Evolutionary conservation across 1,140 invertebrate genomes (phyloP), one percentile per base, ranked within the genome.

Genomic region (Heliconius himera): DNA sequence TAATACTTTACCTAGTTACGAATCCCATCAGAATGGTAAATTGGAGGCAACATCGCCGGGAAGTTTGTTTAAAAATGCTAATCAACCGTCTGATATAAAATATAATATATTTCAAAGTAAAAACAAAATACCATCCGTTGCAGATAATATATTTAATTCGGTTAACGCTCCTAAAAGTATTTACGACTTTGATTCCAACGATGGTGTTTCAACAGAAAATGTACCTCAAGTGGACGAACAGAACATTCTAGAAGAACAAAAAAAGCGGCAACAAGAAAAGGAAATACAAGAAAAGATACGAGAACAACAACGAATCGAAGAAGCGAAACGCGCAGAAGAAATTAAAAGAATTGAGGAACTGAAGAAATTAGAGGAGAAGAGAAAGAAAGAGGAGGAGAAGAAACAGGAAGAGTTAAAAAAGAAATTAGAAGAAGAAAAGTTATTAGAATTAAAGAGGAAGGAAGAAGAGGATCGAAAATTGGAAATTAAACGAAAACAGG

Each of bases 321-420:
- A 91, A 82, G 81, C 78, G 77, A 77, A 75, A 29, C 78, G 76
- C 33, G 78, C 73, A 81, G 74, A 87, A 76, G 82, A 88, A 83
- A 80, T 85, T 73, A 88, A 78, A 86, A 82, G 78, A 77, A 73
- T 89, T 77, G 89, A 93, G 85, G 88, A 88, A 81, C 56, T 81
- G 3, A 91, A 71, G 75, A 78, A 81, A 54, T 46, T 84, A 60
- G 92, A 93, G 86, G 85, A 90, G 75, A 87, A 85, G 81, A 86
- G 90, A 60, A 90, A 89, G 82, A 83, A 88, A 79, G 88, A 91
- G 86, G 88, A 93, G 83, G 83, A 90, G 81, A 91, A 80, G 70
- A 91, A 91, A 85, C 89, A 93, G 87, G 91, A 93, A 84, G 85
- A 92, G 77, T 78, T 93, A 77, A 92, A 87, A 76, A 93, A 84